These are phyloP conservation scores for Rugalucina vietnamica DNA, from an alignment of 2,888 invertebrate species.

Conservation along the genomic window DNA sequence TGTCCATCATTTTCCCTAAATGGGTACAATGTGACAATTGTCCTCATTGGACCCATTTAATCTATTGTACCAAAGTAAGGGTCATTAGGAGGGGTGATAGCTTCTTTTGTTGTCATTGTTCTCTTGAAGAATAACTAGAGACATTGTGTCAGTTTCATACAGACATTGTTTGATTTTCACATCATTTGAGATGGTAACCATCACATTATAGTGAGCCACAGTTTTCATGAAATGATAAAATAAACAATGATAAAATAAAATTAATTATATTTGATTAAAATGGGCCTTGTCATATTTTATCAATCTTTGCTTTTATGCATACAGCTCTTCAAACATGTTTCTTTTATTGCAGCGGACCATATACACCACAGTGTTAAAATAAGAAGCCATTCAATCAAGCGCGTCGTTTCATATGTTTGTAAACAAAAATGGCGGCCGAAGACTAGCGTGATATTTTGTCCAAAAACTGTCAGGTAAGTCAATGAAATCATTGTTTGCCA, in stretches of 20 bases:
- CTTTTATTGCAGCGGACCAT: not conserved
- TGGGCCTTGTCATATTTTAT: too few species aligned
- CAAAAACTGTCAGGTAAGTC: not conserved
- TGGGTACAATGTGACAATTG: conserved; percentile 34
- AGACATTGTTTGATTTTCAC: too few species aligned
- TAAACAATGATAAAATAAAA: too few species aligned
- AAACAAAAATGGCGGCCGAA: not conserved
- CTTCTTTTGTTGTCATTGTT: conserved; percentile 20
- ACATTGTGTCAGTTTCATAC: too few species aligned
- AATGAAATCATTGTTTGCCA: not conserved
- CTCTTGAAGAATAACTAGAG: too few species aligned
- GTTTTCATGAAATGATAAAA: too few species aligned
- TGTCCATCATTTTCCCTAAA: not conserved
- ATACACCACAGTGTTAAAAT: not conserved
- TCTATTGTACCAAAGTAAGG: conserved; percentile 17
- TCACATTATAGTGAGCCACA: too few species aligned
- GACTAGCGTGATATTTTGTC: not conserved
- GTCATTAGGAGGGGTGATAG: conserved; percentile 24
- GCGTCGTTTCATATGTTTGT: not conserved
- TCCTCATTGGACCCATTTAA: conserved; percentile 29
- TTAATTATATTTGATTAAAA: too few species aligned
- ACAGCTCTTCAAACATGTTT: too few species aligned
- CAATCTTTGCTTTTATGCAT: too few species aligned
- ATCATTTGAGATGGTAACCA: too few species aligned
- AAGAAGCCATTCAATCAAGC: not conserved